These are phyloP conservation scores for Acestrorhynchus altus DNA, from an alignment of 2,797 vertebrate species.

Conservation along the genomic window DNA sequence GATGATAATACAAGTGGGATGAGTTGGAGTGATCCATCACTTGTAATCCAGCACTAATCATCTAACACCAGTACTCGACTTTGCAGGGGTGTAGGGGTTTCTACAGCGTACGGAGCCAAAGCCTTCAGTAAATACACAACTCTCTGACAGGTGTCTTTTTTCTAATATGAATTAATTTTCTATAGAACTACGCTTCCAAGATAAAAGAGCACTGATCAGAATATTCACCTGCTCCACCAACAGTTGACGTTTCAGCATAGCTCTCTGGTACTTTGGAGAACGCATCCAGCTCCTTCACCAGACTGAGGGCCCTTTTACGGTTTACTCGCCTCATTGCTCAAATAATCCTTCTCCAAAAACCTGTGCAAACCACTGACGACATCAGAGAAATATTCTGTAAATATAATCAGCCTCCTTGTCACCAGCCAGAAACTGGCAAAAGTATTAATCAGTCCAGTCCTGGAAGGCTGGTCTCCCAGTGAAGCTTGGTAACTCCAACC, in stretches of 20 bases:
- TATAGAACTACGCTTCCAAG: neutral
- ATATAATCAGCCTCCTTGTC: neutral
- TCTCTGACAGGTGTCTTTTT: no score
- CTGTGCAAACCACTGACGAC: neutral
- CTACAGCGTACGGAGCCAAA: no score
- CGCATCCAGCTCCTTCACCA: constrained; percentile 93
- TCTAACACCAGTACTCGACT: no score
- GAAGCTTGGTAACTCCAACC: no score
- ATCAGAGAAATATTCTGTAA: neutral
- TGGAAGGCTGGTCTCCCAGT: no score
- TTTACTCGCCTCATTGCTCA: constrained; percentile 90
- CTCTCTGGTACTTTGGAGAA: constrained; percentile 96
- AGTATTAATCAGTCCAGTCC: no score
- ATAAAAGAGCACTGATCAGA: neutral
- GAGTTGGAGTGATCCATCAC: no score
- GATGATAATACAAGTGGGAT: no score
- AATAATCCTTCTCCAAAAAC: constrained; percentile 61
- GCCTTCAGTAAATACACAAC: no score
- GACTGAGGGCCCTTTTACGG: constrained; percentile 89
- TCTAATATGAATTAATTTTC: neutral
- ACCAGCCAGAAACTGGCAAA: no score
- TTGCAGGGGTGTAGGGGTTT: no score
- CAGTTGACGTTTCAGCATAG: constrained; percentile 91
- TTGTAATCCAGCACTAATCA: no score
- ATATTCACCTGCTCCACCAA: constrained; percentile 89